Percentiles rank a stretch among this genome's conserved stretches.
phyloP scores from a whole-genome alignment of 1,140 invertebrate genomes.

The Eumeta japonica region DNA sequence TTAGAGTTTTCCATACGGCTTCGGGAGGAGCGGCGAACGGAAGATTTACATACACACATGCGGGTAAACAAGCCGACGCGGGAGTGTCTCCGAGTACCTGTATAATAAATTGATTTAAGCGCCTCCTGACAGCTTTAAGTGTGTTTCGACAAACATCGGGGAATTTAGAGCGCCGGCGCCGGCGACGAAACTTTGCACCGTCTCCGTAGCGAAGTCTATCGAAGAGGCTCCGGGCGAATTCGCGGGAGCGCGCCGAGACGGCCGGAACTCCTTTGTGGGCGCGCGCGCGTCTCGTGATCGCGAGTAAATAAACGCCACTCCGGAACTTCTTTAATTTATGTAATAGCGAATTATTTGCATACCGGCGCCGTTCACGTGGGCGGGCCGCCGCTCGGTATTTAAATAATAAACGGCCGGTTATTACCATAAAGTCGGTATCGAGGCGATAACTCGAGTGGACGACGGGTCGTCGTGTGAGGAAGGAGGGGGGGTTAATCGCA shows the following conservation, averaged over 20 bases:
- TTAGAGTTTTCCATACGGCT: constrained; percentile 47
- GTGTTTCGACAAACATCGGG: constrained; percentile 53
- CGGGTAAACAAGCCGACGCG: constrained; percentile 36
- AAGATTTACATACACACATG: constrained; percentile 43
- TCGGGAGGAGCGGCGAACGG: constrained; percentile 39
- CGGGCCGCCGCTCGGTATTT: no score
- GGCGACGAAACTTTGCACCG: constrained; percentile 41
- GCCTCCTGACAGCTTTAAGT: constrained; percentile 50
- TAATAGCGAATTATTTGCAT: no score
- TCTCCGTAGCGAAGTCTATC: constrained; percentile 19
- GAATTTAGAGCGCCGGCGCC: constrained; percentile 42
- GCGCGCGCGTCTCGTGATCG: no score
- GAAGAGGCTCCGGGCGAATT: constrained; percentile 25
- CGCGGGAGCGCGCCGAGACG: constrained; percentile 22
- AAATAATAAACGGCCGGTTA: no score
- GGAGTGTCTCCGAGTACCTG: constrained; percentile 39
- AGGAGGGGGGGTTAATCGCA: constrained; percentile 19
- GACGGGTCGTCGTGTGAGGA: constrained; percentile 24
- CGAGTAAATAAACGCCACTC: no score
- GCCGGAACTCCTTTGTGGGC: no score
- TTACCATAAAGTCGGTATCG: no score
- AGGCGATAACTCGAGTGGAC: no score
- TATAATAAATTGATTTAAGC: constrained; percentile 55
- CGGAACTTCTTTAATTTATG: no score
- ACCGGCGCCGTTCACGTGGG: no score